These are phyloP conservation scores for Theonella swinhoei DNA, from an alignment of 37 sponge, comb jelly and placozoan species.

Conservation along the genomic window DNA sequence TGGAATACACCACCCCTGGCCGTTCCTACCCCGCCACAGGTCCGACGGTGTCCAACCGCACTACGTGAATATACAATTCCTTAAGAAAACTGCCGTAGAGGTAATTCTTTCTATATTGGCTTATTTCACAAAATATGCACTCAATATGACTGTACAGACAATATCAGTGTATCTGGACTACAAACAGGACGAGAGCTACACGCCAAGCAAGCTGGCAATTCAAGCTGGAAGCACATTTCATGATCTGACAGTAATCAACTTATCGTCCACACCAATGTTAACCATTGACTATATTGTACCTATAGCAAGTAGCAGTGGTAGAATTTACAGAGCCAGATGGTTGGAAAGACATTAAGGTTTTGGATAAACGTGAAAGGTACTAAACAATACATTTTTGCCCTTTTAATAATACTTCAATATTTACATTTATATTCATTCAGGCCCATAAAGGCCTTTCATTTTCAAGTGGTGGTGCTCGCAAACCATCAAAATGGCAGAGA, in stretches of 20 bases:
- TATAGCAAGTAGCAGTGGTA: slow-evolving; percentile 60
- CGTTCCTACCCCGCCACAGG: too few species aligned
- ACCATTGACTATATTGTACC: not conserved
- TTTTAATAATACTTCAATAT: too few species aligned
- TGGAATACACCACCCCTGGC: too few species aligned
- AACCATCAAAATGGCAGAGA: slow-evolving; percentile 99
- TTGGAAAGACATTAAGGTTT: slow-evolving; percentile 74
- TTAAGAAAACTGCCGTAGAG: slow-evolving; percentile 76
- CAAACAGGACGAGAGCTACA: slow-evolving; percentile 95
- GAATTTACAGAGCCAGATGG: slow-evolving; percentile 91
- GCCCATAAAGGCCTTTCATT: slow-evolving; percentile 72
- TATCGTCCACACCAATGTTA: not conserved
- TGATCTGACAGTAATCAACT: slow-evolving; percentile 66
- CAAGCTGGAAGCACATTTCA: slow-evolving; percentile 75
- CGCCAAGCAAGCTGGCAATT: slow-evolving; percentile 89
- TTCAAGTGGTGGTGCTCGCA: slow-evolving; percentile 79
- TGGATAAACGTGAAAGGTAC: slow-evolving; percentile 41
- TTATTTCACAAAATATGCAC: not conserved
- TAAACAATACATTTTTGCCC: too few species aligned
- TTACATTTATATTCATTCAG: too few species aligned
- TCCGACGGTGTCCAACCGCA: slow-evolving; percentile 98
- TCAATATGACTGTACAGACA: slow-evolving; percentile 1
- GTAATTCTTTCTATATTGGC: not conserved
- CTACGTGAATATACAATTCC: slow-evolving; percentile 86
- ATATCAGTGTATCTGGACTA: slow-evolving; percentile 82